Conservation (phyloP, 2,113 vertebrate genomes). For the Equus przewalskii region DNA sequence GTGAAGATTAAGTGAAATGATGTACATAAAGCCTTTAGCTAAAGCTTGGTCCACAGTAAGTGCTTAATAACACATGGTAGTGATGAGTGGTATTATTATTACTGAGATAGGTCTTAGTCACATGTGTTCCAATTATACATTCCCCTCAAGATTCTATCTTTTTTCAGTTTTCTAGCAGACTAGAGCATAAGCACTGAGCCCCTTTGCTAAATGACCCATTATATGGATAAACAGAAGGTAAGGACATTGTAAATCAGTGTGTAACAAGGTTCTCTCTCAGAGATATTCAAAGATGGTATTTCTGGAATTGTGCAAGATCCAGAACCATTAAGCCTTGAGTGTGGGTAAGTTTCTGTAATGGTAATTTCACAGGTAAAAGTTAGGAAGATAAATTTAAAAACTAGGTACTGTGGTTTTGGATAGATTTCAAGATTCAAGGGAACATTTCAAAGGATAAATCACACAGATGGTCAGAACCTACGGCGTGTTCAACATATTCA, state of each 20-base stretch:
- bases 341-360: neutral
- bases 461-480: neutral
- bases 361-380: slow-evolving; percentile 25
- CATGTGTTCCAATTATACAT: neutral
- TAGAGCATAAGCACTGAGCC: neutral
- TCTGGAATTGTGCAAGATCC: neutral
- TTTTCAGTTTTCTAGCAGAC: slow-evolving; percentile 32
- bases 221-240: neutral
- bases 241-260: neutral
- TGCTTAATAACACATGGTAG: neutral
- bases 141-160: neutral
- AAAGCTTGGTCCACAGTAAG: neutral
- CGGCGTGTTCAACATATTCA: neutral
- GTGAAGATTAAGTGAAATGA: neutral
- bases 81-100: neutral
- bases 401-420: neutral
- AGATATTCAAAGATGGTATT: neutral
- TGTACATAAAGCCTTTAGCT: neutral
- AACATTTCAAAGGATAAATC: slow-evolving; percentile 32
- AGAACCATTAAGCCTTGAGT: slow-evolving; percentile 1
- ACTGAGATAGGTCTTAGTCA: neutral
- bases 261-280: neutral
- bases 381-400: slow-evolving; percentile 27
- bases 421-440: neutral
- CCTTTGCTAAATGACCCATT: neutral